A percentile compares a stretch with the other conserved stretches of the same genome.
Evolutionary conservation across 2,888 invertebrate species (phyloP).

Genomic region (Spisula subtruncata): DNA sequence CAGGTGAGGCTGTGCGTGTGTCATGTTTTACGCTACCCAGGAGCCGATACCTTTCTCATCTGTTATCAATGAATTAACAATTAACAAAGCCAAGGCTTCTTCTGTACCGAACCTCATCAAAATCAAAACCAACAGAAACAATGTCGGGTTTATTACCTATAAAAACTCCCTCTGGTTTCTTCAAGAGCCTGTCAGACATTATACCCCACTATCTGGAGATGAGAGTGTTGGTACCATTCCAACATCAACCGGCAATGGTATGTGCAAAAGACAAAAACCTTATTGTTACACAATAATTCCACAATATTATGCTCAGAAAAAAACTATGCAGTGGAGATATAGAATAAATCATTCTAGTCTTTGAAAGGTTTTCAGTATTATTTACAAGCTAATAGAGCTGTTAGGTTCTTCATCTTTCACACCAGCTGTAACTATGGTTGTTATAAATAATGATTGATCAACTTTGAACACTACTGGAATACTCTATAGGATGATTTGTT

Average conservation of each 20-base stretch:
- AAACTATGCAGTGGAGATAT: neutral
- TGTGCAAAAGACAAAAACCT: neutral
- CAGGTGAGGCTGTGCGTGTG: slow-evolving; percentile 23
- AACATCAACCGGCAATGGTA: slow-evolving; percentile 2
- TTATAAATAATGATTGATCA: neutral
- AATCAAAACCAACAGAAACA: slow-evolving; percentile 7
- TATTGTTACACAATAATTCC: neutral
- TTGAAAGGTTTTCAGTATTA: neutral
- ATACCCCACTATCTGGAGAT: slow-evolving; percentile 5
- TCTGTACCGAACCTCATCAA: slow-evolving; percentile 6
- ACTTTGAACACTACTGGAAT: neutral
- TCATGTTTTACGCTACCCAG: neutral
- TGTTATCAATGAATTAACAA: slow-evolving; percentile 47
- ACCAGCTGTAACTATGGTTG: neutral
- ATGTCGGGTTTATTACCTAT: slow-evolving; percentile 37
- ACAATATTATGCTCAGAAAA: neutral
- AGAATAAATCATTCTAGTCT: slow-evolving; percentile 4
- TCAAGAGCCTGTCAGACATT: slow-evolving; percentile 4
- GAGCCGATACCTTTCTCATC: slow-evolving; percentile 2
- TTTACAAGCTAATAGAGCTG: neutral
- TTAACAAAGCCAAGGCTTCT: slow-evolving; percentile 43
- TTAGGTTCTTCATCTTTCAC: neutral
- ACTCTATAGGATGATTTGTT: neutral
- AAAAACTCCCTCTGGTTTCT: slow-evolving; percentile 17
- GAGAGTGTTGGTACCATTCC: slow-evolving; percentile 31